phyloP scores from a whole-genome alignment of 1,140 invertebrate species.

The Scaptomyza montana region DNA sequence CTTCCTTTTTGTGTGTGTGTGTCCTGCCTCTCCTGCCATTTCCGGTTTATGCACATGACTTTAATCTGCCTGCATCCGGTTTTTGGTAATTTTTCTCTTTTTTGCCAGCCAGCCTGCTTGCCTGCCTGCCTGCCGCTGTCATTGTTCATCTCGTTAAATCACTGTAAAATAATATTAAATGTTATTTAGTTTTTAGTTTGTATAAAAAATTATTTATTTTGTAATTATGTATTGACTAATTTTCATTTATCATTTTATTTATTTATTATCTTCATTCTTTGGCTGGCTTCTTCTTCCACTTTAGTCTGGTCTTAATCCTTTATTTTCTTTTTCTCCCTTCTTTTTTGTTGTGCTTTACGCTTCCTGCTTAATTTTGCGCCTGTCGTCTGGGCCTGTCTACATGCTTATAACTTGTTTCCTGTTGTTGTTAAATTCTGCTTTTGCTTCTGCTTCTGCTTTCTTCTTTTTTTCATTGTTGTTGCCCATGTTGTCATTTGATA shows the following conservation, averaged over 20 bases:
- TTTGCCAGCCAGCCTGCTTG: conserved; percentile 19
- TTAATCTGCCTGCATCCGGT: conserved; percentile 72
- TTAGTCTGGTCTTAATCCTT: conserved; percentile 5
- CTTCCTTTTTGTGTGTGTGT: no score
- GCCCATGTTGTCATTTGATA: conserved; percentile 68
- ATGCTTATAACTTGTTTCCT: conserved; percentile 80
- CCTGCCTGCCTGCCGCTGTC: no score
- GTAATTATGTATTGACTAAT: no score
- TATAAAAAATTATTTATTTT: no score
- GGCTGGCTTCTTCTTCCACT: not conserved
- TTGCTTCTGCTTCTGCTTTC: no score
- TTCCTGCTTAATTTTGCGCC: conserved; percentile 77
- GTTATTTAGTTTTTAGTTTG: no score
- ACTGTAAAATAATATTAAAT: no score
- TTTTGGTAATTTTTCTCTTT: conserved; percentile 15
- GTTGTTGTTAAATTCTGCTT: conserved; percentile 25
- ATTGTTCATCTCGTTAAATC: not conserved
- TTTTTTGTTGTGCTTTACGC: conserved; percentile 26
- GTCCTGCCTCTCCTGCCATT: conserved; percentile 39
- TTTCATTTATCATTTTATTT: no score
- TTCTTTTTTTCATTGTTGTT: conserved; percentile 41
- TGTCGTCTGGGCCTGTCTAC: conserved; percentile 75
- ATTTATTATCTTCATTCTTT: no score
- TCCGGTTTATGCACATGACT: conserved; percentile 81
- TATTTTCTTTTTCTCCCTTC: conserved; percentile 17